A percentile compares a stretch with the other conserved stretches of the same genome.
Evolutionary conservation across 2,888 invertebrate genomes (phyloP).

Genomic region (Troides oblongomaculatus): DNA sequence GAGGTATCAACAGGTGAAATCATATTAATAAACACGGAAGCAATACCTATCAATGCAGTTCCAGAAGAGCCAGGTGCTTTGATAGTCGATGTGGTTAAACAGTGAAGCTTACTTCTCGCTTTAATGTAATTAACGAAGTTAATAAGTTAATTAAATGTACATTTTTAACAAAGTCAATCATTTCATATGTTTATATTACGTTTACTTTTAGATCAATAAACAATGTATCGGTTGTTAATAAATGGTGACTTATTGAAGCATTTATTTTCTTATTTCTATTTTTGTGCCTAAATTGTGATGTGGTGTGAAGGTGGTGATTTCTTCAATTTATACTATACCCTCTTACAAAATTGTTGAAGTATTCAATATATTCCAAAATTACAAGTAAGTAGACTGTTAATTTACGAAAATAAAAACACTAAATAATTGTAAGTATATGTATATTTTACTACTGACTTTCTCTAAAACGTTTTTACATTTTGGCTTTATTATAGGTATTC

Average conservation of each 20-base stretch:
- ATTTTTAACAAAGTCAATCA: background rate
- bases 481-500: constrained; percentile 67
- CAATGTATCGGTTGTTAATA: too few species aligned
- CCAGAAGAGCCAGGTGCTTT: constrained; percentile 57
- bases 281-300: too few species aligned
- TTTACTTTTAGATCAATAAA: too few species aligned
- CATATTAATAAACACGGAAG: background rate
- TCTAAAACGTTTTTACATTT: constrained; percentile 57
- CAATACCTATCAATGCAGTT: constrained; percentile 34
- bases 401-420: constrained; percentile 25
- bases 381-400: constrained; percentile 15
- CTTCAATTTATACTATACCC: too few species aligned
- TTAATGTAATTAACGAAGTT: background rate
- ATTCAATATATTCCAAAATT: background rate
- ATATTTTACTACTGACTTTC: constrained; percentile 68
- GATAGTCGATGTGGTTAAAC: constrained; percentile 57
- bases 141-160: background rate
- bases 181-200: background rate
- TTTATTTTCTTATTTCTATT: too few species aligned
- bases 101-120: constrained; percentile 38
- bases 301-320: too few species aligned
- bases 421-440: constrained; percentile 28
- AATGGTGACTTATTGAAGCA: too few species aligned
- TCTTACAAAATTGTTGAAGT: too few species aligned
- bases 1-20: background rate